These are phyloP conservation scores for Enteromius viviparus DNA, from an alignment of 2,797 vertebrate species.

Conservation along the genomic window DNA sequence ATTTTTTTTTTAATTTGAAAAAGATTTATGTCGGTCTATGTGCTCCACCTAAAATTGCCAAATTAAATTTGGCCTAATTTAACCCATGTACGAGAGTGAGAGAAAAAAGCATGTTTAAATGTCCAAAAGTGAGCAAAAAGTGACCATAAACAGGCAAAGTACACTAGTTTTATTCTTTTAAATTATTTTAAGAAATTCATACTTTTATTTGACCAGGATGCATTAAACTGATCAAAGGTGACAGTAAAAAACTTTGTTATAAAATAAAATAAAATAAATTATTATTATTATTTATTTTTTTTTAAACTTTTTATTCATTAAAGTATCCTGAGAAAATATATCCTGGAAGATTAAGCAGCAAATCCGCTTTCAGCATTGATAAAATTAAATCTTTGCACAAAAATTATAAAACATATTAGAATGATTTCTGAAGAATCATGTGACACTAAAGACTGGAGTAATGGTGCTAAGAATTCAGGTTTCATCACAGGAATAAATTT, in stretches of 20 bases:
- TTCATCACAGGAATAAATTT: background rate
- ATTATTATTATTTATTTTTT: no score
- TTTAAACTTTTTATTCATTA: background rate
- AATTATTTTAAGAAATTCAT: background rate
- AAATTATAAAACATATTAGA: background rate
- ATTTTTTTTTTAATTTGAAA: slow-evolving; percentile 15
- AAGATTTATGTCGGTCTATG: slow-evolving; percentile 15
- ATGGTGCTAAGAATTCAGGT: background rate
- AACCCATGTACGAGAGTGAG: background rate
- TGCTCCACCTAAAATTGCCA: background rate
- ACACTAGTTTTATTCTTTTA: background rate
- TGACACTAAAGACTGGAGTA: background rate
- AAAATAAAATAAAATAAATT: background rate
- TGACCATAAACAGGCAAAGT: background rate
- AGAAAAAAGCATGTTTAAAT: background rate
- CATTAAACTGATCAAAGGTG: background rate
- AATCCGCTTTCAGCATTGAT: background rate
- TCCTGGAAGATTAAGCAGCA: background rate
- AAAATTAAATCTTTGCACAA: background rate
- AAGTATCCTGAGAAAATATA: background rate
- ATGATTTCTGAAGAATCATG: background rate
- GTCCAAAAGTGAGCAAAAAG: background rate
- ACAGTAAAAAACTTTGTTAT: background rate
- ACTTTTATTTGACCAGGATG: background rate
- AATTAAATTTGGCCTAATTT: slow-evolving; percentile 14